Evolutionary conservation across 2,797 vertebrate genomes (phyloP), one percentile per base, ranked within the genome.

Genomic region (Eidolon dupreanum): DNA sequence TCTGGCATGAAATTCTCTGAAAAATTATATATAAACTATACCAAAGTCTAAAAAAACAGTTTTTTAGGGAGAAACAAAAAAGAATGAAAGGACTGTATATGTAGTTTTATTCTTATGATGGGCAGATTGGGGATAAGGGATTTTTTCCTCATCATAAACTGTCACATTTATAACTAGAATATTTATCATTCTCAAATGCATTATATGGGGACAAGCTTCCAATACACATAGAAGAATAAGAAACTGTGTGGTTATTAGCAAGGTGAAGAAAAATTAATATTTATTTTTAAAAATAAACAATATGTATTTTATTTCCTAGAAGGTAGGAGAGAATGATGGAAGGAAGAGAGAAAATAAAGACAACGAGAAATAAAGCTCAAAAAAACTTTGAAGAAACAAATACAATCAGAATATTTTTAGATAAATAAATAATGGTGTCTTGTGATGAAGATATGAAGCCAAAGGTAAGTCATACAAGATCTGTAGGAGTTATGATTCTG

Each of bases 401-500:
- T 93, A 26, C 46, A 77, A 88, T 79, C 24, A 31, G 36, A 87
- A 65, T 63, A 43, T 53, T 95, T 92, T 93, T 70, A 92, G 83
- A 43, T 77, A 68, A 84, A 36, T 75, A 91, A 93, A n/a, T 87
- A 96, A 95, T 28, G 17, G 0, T 91, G 94, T 96, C 97, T 92
- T 95, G 36, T 93, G 94, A 65, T 91, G 94, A 97, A 96, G 89
- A 96, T 90, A 98, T 97, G 96, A 92, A 98, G 96, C 95, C 94
- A 78, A 96, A 97, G 79, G 82, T 94, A 95, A 95, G 61, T 53
- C 83, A 41, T 7, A 53, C 6, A 66, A 97, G 84, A 96, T 57
- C 73, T 96, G 68, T 24, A 87, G 90, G 97, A 98, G 86, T 98
- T 97, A 97, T 53, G 78, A 88, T 90, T 97, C 97, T 98, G 97